Evolutionary conservation across 2,113 vertebrate genomes (phyloP).

Genomic region (Embiotoca jacksoni): DNA sequence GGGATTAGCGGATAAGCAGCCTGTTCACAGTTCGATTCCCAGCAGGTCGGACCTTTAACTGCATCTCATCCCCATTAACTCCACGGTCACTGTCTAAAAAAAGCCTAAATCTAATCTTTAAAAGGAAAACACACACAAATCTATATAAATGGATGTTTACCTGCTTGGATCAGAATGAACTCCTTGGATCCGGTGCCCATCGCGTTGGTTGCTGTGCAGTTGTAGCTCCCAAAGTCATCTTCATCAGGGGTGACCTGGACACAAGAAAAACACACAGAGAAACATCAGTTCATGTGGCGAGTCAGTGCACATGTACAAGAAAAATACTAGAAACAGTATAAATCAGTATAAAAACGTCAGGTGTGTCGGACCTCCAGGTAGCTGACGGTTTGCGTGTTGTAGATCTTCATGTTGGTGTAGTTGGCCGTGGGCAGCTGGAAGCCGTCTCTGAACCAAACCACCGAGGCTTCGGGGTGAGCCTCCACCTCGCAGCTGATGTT

Average conservation of each 20-base stretch:
- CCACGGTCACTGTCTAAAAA: too few species aligned
- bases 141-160: constrained; percentile 67
- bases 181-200: constrained; percentile 95
- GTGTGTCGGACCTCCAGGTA: constrained; percentile 90
- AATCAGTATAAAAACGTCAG: neutral
- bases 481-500: constrained; percentile 97
- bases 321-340: neutral
- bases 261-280: neutral
- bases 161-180: constrained; percentile 96
- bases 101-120: too few species aligned
- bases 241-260: constrained; percentile 93
- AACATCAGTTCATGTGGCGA: neutral
- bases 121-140: too few species aligned
- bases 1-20: too few species aligned
- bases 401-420: constrained; percentile 93
- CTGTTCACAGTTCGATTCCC: too few species aligned
- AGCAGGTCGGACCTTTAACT: too few species aligned
- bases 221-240: constrained; percentile 97
- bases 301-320: too few species aligned
- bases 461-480: constrained; percentile 91
- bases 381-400: constrained; percentile 88
- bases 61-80: too few species aligned
- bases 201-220: constrained; percentile 94
- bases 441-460: constrained; percentile 94
- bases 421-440: constrained; percentile 92